Conservation (phyloP, 2,888 invertebrate genomes). For the Pocota personata region DNA sequence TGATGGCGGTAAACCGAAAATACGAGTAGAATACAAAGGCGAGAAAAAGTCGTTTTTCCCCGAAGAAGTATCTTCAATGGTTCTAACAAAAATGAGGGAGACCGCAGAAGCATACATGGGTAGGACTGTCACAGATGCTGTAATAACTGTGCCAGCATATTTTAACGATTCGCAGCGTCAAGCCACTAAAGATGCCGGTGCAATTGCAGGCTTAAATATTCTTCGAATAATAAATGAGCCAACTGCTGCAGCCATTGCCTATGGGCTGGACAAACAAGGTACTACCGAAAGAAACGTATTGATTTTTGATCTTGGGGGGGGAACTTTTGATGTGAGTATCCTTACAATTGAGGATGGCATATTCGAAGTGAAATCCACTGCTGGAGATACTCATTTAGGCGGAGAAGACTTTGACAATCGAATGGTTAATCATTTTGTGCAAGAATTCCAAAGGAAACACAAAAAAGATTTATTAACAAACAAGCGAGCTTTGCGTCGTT, state of each 20-base stretch:
- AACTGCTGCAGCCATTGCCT: constrained; percentile 95
- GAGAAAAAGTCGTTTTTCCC: constrained; percentile 95
- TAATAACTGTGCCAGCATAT: constrained; percentile 92
- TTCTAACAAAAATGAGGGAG: constrained; percentile 95
- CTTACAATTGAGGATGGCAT: constrained; percentile 96
- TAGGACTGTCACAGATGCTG: constrained; percentile 87
- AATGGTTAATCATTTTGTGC: constrained; percentile 93
- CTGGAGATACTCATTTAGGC: constrained; percentile 80
- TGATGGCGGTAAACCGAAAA: constrained; percentile 91
- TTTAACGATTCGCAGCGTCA: constrained; percentile 90
- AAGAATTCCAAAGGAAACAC: constrained; percentile 95
- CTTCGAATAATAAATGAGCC: constrained; percentile 96
- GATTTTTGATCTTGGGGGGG: constrained; percentile 87
- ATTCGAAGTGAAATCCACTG: constrained; percentile 96
- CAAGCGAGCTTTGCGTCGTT: constrained; percentile 93
- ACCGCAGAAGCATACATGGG: constrained; percentile 89
- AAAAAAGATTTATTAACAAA: constrained; percentile 93
- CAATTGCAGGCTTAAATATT: constrained; percentile 93
- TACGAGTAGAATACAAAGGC: constrained; percentile 93
- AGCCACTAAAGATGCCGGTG: constrained; percentile 93
- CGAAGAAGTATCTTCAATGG: constrained; percentile 97
- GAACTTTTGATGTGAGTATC: constrained; percentile 96
- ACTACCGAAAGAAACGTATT: constrained; percentile 91
- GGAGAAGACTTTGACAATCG: constrained; percentile 87
- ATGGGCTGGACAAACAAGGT: constrained; percentile 94